Conservation (phyloP, 2,113 vertebrate genomes). For the Vulpes lagopus region DNA sequence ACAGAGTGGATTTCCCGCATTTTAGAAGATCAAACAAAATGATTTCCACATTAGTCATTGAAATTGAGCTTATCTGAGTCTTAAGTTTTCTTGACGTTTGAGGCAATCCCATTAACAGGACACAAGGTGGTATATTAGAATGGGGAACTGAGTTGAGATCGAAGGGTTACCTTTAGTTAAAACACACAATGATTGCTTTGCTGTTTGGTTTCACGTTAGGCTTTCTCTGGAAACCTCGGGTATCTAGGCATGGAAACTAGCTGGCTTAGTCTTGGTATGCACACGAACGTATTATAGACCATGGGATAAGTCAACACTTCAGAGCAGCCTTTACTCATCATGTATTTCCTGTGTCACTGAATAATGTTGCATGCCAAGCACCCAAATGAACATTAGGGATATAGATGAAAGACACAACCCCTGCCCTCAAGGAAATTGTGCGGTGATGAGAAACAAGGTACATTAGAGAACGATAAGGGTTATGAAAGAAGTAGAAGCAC, state of each 20-base stretch:
- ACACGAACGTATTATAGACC: fast-evolving
- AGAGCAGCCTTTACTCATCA: not conserved
- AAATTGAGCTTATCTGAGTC: not conserved
- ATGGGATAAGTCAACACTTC: not conserved
- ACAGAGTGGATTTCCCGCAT: not conserved
- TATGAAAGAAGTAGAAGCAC: not conserved
- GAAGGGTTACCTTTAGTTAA: constrained; percentile 9
- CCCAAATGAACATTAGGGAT: too few species aligned
- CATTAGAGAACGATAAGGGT: not conserved
- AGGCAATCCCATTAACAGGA: not conserved
- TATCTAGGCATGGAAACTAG: not conserved
- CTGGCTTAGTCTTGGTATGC: fast-evolving
- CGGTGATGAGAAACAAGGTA: not conserved
- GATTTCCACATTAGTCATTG: not conserved
- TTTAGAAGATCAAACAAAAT: constrained; percentile 57
- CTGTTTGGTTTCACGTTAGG: not conserved
- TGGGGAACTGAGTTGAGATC: not conserved
- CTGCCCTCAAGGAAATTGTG: not conserved
- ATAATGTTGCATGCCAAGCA: too few species aligned
- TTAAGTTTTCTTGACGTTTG: not conserved
- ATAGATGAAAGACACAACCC: not conserved
- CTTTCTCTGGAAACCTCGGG: not conserved
- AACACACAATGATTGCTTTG: not conserved
- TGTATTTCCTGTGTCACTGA: fast-evolving
- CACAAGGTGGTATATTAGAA: not conserved